phyloP scores from a whole-genome alignment of 2,113 vertebrate species.

The Cercocebus atys region DNA sequence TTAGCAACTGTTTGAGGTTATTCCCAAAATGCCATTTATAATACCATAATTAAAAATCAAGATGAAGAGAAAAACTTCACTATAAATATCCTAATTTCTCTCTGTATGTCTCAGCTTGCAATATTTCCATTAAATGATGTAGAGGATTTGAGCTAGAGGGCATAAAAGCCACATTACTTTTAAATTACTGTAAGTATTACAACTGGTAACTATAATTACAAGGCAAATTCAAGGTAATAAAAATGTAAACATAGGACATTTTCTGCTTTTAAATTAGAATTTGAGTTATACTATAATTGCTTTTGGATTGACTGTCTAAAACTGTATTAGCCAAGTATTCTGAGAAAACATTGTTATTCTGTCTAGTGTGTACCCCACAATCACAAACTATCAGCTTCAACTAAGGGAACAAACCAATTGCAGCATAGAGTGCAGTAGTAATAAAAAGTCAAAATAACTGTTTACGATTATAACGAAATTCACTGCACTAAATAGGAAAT shows the following conservation, averaged over 20 bases:
- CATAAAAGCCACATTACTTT: constrained; percentile 19
- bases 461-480: neutral
- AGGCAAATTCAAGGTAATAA: constrained; percentile 50
- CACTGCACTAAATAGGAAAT: neutral
- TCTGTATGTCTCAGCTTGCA: neutral
- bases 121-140: constrained; percentile 48
- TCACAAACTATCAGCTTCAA: neutral
- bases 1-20: constrained; percentile 22
- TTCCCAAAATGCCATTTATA: neutral
- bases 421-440: neutral
- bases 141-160: neutral
- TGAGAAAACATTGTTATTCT: neutral
- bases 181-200: constrained; percentile 36
- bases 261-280: constrained; percentile 45
- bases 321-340: neutral
- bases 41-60: constrained; percentile 46
- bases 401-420: neutral
- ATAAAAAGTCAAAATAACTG: neutral
- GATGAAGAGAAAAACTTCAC: constrained; percentile 34
- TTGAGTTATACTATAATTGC: constrained; percentile 1
- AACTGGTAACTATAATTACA: constrained; percentile 46
- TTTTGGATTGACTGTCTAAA: neutral
- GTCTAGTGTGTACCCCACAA: neutral
- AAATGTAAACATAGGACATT: constrained; percentile 27
- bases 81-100: constrained; percentile 51